Evolutionary conservation across 2,888 invertebrate genomes (phyloP).

Genomic region (Tridacna crocea): DNA sequence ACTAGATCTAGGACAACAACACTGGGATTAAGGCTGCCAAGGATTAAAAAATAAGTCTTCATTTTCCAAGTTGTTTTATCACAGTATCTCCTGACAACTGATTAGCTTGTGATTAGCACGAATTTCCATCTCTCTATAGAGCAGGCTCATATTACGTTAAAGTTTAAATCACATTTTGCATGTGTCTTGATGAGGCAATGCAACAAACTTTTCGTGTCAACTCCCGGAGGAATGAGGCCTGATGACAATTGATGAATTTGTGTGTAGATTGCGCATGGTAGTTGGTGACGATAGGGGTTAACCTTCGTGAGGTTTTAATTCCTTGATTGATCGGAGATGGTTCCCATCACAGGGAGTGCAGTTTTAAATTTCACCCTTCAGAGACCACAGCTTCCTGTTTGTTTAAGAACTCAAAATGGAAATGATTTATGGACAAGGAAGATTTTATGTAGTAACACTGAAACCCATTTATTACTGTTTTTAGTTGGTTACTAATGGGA

Average conservation of each 20-base stretch:
- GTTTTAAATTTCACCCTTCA: constrained; percentile 18
- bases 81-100: constrained; percentile 10
- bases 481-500: too few relatives aligned
- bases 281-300: constrained; percentile 27
- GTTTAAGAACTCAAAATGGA: not conserved
- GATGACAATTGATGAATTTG: constrained; percentile 30
- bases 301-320: constrained; percentile 19
- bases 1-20: too few relatives aligned
- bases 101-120: constrained; percentile 30
- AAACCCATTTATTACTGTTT: too few relatives aligned
- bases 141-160: constrained; percentile 25
- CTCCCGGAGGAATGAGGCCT: constrained; percentile 8
- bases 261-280: constrained; percentile 8
- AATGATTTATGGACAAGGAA: too few relatives aligned
- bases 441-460: too few relatives aligned
- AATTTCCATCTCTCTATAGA: constrained; percentile 14
- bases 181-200: constrained; percentile 28
- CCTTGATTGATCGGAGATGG: constrained; percentile 19
- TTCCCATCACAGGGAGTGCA: constrained; percentile 1
- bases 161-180: constrained; percentile 40
- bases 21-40: too few relatives aligned
- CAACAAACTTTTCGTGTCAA: constrained; percentile 17
- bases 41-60: not conserved
- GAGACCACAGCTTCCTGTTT: constrained; percentile 10
- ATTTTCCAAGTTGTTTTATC: constrained; percentile 1